These are phyloP conservation scores for Papilio glaucus DNA, from an alignment of 1,140 invertebrate species.

Conservation along the genomic window DNA sequence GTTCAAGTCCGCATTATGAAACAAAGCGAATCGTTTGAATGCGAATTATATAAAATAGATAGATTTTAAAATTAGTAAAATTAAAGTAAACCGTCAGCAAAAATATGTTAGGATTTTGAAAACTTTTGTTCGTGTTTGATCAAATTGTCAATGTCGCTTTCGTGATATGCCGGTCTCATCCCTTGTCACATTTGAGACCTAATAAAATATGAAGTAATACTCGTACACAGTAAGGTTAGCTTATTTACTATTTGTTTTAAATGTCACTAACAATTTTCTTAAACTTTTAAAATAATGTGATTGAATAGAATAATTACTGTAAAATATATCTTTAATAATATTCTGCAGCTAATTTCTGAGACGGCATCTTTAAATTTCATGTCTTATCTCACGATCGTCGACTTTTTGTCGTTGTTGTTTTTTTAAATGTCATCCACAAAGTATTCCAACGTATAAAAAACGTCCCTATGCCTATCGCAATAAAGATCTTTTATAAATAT, in stretches of 20 bases:
- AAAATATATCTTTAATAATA: slow-evolving; percentile 45
- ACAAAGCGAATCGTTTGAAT: too few relatives aligned
- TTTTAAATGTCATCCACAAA: slow-evolving; percentile 45
- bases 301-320: slow-evolving; percentile 26
- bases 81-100: too few relatives aligned
- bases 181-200: too few relatives aligned
- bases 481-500: slow-evolving; percentile 36
- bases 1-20: too few relatives aligned
- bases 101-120: too few relatives aligned
- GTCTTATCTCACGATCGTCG: slow-evolving; percentile 56
- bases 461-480: neutral
- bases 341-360: slow-evolving; percentile 37
- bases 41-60: too few relatives aligned
- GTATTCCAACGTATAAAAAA: slow-evolving; percentile 21
- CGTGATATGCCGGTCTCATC: too few relatives aligned
- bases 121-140: too few relatives aligned
- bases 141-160: too few relatives aligned
- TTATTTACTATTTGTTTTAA: slow-evolving; percentile 22
- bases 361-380: slow-evolving; percentile 51
- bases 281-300: neutral
- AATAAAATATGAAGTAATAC: too few relatives aligned
- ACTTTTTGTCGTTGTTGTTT: slow-evolving; percentile 61
- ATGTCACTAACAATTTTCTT: neutral
- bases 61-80: too few relatives aligned
- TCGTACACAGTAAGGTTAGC: too few relatives aligned